Evolutionary conservation across 2,888 invertebrate species (phyloP), one percentile per base, ranked within the genome.

Genomic region (Plagodis dolabraria): DNA sequence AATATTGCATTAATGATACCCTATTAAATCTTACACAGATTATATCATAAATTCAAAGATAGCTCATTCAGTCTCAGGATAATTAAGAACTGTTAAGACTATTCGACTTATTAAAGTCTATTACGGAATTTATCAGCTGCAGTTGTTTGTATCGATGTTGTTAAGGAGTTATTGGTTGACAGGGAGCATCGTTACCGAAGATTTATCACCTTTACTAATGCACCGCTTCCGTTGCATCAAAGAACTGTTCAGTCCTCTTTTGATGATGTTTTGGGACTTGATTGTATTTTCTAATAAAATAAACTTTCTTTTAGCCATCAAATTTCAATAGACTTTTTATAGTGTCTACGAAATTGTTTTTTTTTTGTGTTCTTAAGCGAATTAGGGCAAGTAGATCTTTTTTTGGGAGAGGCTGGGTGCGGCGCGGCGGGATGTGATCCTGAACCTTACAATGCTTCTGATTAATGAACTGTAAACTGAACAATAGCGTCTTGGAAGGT

Each of bases 401-500:
- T 59, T 43, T 59, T 51, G 55, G 65, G 68, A 65, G 65, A 63
- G 65, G 74, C 74, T 53, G 67, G 90, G 89, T 50, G 84, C 68
- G 90, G 89, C 51, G 84, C 68, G 86, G 72, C 76, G 67, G 73
- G 69, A 77, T 69, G 74, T 74, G 82, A 80, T 83, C 82, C 83
- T 81, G 72, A 83, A 81, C 70, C 79, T 75, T 70, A 82, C 83
- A 87, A 85, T 82, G 79, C 74, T 68, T 60, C 63, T 86, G 87
- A 84, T 87, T 91, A 92, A 92, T 90, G 91, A 87, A 79, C 89
- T 88, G 89, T 89, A 75, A 89, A 88, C 70, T 69, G 64, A 89
- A 92, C 91, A 91, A 91, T 90, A 68, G 85, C 66, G 55, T 67
- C 77, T 74, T 71, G 62, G 61, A 71, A 74, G 66, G 63, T 72